phyloP scores from a whole-genome alignment of 2,888 invertebrate genomes.

The Nomada fucata region DNA sequence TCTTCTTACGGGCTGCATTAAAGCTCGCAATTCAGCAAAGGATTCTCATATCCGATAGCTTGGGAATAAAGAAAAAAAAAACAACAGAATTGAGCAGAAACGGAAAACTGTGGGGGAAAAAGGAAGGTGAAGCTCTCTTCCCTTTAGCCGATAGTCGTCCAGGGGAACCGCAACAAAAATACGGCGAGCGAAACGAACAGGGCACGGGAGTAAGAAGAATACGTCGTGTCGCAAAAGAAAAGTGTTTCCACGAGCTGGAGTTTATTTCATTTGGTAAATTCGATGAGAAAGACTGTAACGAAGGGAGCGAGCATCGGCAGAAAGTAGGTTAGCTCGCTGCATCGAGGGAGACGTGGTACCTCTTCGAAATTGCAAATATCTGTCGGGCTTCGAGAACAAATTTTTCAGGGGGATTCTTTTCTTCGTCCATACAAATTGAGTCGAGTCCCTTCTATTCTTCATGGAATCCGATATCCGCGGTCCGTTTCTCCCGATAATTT shows the following conservation, averaged over 20 bases:
- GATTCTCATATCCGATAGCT: neutral
- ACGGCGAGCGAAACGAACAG: neutral
- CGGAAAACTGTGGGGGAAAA: too few relatives aligned
- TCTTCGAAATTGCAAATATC: slow-evolving; percentile 56
- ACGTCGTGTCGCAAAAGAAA: slow-evolving; percentile 41
- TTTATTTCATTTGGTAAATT: slow-evolving; percentile 55
- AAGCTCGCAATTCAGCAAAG: neutral
- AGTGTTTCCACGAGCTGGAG: slow-evolving; percentile 39
- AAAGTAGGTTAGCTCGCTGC: slow-evolving; percentile 42
- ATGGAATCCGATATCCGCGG: neutral
- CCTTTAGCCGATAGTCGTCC: slow-evolving; percentile 24
- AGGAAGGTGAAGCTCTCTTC: neutral
- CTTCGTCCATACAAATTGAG: slow-evolving; percentile 13
- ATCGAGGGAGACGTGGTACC: slow-evolving; percentile 14
- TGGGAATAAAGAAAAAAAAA: neutral
- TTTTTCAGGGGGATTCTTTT: slow-evolving; percentile 37
- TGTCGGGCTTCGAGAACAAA: slow-evolving; percentile 37
- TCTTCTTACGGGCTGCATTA: neutral
- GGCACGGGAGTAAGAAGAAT: slow-evolving; percentile 1
- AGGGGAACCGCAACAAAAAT: neutral
- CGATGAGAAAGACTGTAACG: slow-evolving; percentile 55
- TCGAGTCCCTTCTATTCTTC: neutral
- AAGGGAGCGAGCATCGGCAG: slow-evolving; percentile 40
- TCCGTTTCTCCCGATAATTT: too few relatives aligned
- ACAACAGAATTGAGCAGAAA: too few relatives aligned